Evolutionary conservation across 2,888 invertebrate genomes (phyloP).

Genomic region (Ferdinandea cuprea): DNA sequence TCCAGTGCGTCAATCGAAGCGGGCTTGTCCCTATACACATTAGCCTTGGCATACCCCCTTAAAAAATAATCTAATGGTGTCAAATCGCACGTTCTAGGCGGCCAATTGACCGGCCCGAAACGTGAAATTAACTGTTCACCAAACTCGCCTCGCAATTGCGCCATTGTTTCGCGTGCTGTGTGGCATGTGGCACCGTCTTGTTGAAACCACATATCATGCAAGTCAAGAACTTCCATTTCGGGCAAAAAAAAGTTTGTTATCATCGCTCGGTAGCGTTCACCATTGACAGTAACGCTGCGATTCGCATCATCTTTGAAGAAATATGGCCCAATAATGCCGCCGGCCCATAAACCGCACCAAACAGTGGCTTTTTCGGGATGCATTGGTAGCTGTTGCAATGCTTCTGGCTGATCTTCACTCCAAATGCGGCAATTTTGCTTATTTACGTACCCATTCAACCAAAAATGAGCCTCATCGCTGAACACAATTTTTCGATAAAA

Average conservation of each 20-base stretch:
- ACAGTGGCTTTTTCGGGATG: slow-evolving; percentile 20
- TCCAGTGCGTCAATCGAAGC: too few species aligned
- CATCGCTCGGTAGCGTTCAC: slow-evolving; percentile 7
- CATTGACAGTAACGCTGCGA: slow-evolving; percentile 9
- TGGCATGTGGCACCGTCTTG: slow-evolving; percentile 26
- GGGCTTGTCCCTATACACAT: too few species aligned
- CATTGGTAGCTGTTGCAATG: neutral
- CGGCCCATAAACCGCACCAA: slow-evolving; percentile 12
- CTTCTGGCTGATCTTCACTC: slow-evolving; percentile 6
- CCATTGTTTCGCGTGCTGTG: slow-evolving; percentile 12
- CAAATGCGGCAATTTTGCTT: slow-evolving; percentile 8
- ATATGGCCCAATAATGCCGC: slow-evolving; percentile 23
- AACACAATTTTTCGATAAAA: too few species aligned
- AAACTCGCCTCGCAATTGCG: neutral
- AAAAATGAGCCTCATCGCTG: too few species aligned
- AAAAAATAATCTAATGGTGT: too few species aligned
- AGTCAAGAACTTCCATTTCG: slow-evolving; percentile 4
- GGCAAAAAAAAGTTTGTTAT: slow-evolving; percentile 13
- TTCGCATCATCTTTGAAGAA: slow-evolving; percentile 16
- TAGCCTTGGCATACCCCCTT: too few species aligned
- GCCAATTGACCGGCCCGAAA: slow-evolving; percentile 22
- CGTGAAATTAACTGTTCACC: slow-evolving; percentile 10
- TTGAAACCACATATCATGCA: slow-evolving; percentile 26
- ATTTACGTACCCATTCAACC: too few species aligned
- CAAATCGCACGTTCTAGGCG: neutral